Evolutionary conservation across 1,140 invertebrate species (phyloP), one percentile per base, ranked within the genome.

Genomic region (Lanistes nyassanus): DNA sequence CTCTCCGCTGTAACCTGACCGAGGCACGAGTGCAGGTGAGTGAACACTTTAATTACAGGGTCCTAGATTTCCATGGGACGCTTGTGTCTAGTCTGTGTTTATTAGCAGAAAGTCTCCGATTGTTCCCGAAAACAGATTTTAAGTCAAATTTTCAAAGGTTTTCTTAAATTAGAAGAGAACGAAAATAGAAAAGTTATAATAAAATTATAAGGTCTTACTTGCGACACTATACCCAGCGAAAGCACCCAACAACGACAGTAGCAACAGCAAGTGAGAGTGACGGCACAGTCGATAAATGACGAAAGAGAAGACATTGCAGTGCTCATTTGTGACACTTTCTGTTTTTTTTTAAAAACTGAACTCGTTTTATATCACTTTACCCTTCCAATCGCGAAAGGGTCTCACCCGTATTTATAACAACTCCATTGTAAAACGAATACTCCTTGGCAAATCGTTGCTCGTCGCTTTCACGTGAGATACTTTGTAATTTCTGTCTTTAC

Each of bases 1-100:
- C 97, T 0, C 70, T 89, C 0, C 76, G 87, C 21, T 88, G 88
- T 80, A 88, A 87, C 70, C 82, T 90, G 3, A 89, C 89, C 2
- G 89, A 90, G 74, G 89, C 89, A 16, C 80, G 89, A 68, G 88
- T 89, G 3, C 88, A 89, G 83, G 88, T 89, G 77, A 77, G 80
- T 51, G 21, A n/a, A n/a, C n/a, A n/a, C 34, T 31, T 29, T 67
- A 11, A 5, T 31, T 53, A 19, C 39, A 5, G 34, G 9, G 9
- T 21, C 26, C 31, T 62, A 19, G 7, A 53, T 53, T 53, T 53
- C 23, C 23, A 13, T 53, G 13, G 13, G 23, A 53, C 13, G 13
- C 23, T 53, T 53, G 13, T 53, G 13, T 53, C 23, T 53, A 13
- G 13, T 53, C 51, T 53, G 51, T 13, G 23, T 23, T 23, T 13